phyloP scores from a whole-genome alignment of 1,140 invertebrate species.

The Orius insidiosus region DNA sequence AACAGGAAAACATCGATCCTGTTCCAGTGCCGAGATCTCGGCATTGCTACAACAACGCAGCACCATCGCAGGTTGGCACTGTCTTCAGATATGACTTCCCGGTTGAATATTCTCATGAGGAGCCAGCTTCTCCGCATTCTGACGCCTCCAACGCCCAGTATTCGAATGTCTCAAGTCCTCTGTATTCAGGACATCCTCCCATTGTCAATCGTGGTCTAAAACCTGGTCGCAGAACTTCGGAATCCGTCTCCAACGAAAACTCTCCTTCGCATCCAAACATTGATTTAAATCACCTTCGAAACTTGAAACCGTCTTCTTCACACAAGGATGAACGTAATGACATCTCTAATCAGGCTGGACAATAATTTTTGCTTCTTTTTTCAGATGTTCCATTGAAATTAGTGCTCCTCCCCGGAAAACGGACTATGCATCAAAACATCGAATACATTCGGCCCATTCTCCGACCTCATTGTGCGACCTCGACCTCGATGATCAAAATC shows the following conservation, averaged over 20 bases:
- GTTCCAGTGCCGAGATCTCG: conserved; percentile 23
- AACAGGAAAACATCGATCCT: conserved; percentile 15
- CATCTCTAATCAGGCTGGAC: too few relatives aligned
- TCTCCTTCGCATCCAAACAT: conserved; percentile 31
- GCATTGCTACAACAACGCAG: conserved; percentile 57
- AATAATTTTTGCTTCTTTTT: too few relatives aligned
- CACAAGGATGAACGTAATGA: conserved; percentile 17
- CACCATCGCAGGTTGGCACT: conserved; percentile 33
- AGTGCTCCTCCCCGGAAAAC: too few relatives aligned
- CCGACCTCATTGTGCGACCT: too few relatives aligned
- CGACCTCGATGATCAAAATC: too few relatives aligned
- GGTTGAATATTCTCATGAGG: conserved; percentile 21
- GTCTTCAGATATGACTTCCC: conserved; percentile 39
- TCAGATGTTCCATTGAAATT: too few relatives aligned
- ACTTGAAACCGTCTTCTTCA: conserved; percentile 30
- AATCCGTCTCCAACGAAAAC: conserved; percentile 25
- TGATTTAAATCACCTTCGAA: conserved; percentile 26
- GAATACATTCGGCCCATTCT: too few relatives aligned
- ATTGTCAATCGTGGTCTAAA: conserved; percentile 61
- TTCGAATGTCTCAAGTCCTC: conserved; percentile 37
- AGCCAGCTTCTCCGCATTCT: conserved; percentile 33
- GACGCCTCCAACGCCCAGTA: conserved; percentile 30
- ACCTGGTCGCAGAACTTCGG: conserved; percentile 43
- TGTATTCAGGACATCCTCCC: conserved; percentile 33
- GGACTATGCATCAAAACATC: too few relatives aligned